Evolutionary conservation across 2,888 invertebrate genomes (phyloP).

Genomic region (Agrenia bidenticulata): DNA sequence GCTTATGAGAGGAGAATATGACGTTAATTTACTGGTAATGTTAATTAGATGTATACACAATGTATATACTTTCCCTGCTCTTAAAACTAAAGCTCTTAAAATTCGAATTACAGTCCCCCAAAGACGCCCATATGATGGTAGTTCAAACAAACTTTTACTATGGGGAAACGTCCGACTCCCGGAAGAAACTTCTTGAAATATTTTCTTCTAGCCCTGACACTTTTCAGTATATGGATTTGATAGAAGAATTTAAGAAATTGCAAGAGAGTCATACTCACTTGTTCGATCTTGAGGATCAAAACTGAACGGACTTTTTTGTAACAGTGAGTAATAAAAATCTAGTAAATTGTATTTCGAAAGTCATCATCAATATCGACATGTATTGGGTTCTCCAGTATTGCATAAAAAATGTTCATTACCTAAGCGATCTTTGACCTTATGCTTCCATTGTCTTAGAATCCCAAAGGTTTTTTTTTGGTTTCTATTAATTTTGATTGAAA

Average conservation of each 20-base stretch:
- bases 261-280: constrained; percentile 31
- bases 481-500: no score
- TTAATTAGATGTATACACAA: not conserved
- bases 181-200: constrained; percentile 65
- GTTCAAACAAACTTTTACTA: constrained; percentile 86
- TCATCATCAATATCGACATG: no score
- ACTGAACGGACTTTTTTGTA: no score
- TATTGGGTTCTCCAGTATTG: no score
- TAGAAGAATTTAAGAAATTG: constrained; percentile 61
- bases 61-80: no score
- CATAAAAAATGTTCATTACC: no score
- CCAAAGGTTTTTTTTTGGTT: no score
- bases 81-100: not conserved
- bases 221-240: constrained; percentile 80
- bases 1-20: constrained; percentile 83
- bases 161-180: constrained; percentile 65
- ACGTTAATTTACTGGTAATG: constrained; percentile 67
- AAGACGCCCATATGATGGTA: constrained; percentile 81
- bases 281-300: constrained; percentile 28
- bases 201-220: constrained; percentile 71
- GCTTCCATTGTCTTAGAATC: no score
- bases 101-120: constrained; percentile 58
- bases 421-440: no score
- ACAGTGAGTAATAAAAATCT: no score
- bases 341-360: no score